Evolutionary conservation across 2,888 invertebrate species (phyloP).

Genomic region (Andricus curvator): DNA sequence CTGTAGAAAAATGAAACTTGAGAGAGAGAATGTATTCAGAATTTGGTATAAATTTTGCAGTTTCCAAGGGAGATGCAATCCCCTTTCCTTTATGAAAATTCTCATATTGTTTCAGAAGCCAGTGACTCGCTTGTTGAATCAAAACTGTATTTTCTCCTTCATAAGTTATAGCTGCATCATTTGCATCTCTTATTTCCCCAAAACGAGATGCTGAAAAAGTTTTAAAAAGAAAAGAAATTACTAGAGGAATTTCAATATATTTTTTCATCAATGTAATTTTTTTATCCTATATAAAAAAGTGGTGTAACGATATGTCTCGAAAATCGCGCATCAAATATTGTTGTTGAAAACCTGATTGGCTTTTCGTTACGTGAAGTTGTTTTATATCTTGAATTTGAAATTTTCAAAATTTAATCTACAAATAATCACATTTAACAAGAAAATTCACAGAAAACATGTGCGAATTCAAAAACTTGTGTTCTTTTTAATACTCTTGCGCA

Average conservation of each 20-base stretch:
- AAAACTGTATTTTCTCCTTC: constrained; percentile 95
- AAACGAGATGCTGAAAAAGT: constrained; percentile 83
- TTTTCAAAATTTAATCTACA: too few relatives aligned
- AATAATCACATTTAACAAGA: too few relatives aligned
- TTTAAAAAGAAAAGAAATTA: neutral
- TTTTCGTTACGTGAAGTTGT: too few relatives aligned
- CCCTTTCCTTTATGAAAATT: constrained; percentile 72
- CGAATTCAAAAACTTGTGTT: too few relatives aligned
- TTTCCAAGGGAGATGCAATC: constrained; percentile 82
- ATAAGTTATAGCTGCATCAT: constrained; percentile 93
- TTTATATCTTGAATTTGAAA: too few relatives aligned
- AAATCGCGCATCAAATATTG: too few relatives aligned
- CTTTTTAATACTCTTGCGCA: too few relatives aligned
- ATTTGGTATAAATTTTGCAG: constrained; percentile 83
- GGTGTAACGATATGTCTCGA: too few relatives aligned
- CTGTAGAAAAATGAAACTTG: constrained; percentile 79
- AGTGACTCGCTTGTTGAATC: constrained; percentile 93
- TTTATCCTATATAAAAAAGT: too few relatives aligned
- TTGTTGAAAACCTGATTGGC: too few relatives aligned
- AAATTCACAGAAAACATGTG: too few relatives aligned
- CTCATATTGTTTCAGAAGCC: constrained; percentile 85
- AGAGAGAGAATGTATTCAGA: constrained; percentile 79
- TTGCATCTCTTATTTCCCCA: constrained; percentile 87
- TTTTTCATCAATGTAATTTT: neutral
- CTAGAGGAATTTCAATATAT: neutral